These are phyloP conservation scores for Crotalus horridus DNA, from an alignment of 2,113 vertebrate genomes.

Conservation along the genomic window DNA sequence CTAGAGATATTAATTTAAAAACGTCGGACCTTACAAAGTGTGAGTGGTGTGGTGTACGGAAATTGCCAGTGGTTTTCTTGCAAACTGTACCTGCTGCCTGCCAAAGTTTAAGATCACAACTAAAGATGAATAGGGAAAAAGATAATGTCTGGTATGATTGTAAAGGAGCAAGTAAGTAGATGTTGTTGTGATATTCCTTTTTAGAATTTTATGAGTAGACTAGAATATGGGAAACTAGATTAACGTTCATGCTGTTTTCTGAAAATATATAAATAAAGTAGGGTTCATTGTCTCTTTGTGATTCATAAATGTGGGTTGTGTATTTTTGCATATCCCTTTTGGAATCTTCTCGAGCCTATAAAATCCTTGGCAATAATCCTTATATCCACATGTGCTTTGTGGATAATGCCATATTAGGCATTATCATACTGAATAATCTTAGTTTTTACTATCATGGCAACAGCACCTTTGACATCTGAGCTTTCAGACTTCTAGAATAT, in stretches of 20 bases:
- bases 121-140: slow-evolving; percentile 78
- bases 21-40: slow-evolving; percentile 89
- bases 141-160: slow-evolving; percentile 86
- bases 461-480: not conserved
- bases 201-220: not conserved
- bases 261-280: not conserved
- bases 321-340: not conserved
- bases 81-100: slow-evolving; percentile 82
- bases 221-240: not conserved
- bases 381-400: not conserved
- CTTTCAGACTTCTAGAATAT: not conserved
- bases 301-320: not conserved
- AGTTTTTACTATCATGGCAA: not conserved
- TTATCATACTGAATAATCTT: not conserved
- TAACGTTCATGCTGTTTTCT: not conserved
- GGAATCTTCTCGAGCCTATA: not conserved
- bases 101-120: slow-evolving; percentile 78
- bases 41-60: slow-evolving; percentile 91
- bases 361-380: not conserved
- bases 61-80: slow-evolving; percentile 91
- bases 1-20: slow-evolving; percentile 77
- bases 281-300: not conserved
- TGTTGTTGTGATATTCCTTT: not conserved
- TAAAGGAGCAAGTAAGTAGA: slow-evolving; percentile 76
- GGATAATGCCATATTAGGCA: not conserved